Percentiles rank a stretch among this genome's conserved stretches.
Evolutionary conservation across 2,113 vertebrate genomes (phyloP).

Genomic region (Nipponia nippon): DNA sequence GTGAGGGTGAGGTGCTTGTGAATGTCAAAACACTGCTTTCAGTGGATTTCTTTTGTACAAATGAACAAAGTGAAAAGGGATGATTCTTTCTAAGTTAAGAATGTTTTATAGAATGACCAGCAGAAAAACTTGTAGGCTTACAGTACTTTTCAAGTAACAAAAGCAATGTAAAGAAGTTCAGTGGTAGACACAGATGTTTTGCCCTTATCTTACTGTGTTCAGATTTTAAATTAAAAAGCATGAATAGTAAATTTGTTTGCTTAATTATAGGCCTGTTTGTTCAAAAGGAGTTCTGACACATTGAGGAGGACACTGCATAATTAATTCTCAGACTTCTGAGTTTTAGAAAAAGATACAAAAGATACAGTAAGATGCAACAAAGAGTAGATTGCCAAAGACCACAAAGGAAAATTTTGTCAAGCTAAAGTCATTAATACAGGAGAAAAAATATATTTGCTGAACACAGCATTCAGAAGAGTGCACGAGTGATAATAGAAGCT

Average conservation of each 20-base stretch:
- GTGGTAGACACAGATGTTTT: not conserved
- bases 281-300: not conserved
- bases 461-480: not conserved
- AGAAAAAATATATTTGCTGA: not conserved
- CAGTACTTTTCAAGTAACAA: not conserved
- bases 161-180: not conserved
- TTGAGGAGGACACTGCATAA: not conserved
- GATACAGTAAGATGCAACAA: not conserved
- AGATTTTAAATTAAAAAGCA: not conserved
- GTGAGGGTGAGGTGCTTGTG: not conserved
- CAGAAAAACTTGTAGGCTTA: not conserved
- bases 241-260: not conserved
- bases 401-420: not conserved
- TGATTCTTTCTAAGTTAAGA: not conserved
- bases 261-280: not conserved
- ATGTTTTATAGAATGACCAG: not conserved
- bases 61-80: not conserved
- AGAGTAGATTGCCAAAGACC: not conserved
- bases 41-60: not conserved
- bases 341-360: not conserved
- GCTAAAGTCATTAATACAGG: not conserved
- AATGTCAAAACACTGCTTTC: not conserved
- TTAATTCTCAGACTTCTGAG: not conserved
- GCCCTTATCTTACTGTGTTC: not conserved
- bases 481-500: not conserved